Base-by-base conservation (phyloP, 1,140 invertebrate genomes). In the Heliconius hermathena region DNA sequence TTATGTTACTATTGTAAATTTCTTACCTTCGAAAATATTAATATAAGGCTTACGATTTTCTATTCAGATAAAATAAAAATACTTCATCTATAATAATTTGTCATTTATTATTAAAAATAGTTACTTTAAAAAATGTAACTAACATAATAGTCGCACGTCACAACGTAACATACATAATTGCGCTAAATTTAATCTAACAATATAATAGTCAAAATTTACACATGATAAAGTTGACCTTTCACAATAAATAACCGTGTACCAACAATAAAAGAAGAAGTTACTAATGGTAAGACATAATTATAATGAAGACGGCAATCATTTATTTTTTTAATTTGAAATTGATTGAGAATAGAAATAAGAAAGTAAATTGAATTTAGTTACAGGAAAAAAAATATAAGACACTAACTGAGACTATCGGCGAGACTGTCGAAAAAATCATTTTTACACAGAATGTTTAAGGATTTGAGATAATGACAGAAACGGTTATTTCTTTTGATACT, bases 401-500 rank as follows among this genome's bases (percentile, higher is more conserved):
- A 60, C 66, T 72, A 80, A 81, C 60, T 81, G 71, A 95, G 86
- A 82, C 92, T 92, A 60, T 91, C 82, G 84, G 87, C 84, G 73
- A 94, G 87, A 49, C 87, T 85, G 82, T 95, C 91, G 80, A 93
- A 94, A 77, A 85, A 85, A 26, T 94, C 90, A 88, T 89, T 94
- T 86, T 89, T 95, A 79, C 88, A 89, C 26, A 89, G 79, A 71
- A 93, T 74, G 86, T 90, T 94, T 36, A 93, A 66, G 41, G 92
- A 92, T 74, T 90, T 94, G 8, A 96, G 90, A 89, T 96, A 96
- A 87, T 96, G 95, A 91, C 95, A 96, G 88, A 96, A 96, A 70
- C 96, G 91, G 90, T 94, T 96, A 84, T 95, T 95, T 88, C 95
- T 93, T 88, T 91, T 96, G 29, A 80, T 85, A 84, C 91, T 95